Percentiles rank a stretch among this genome's conserved stretches.
These are phyloP conservation scores for Ornithoptera alexandrae DNA, from an alignment of 2,888 invertebrate species.

Conservation along the genomic window DNA sequence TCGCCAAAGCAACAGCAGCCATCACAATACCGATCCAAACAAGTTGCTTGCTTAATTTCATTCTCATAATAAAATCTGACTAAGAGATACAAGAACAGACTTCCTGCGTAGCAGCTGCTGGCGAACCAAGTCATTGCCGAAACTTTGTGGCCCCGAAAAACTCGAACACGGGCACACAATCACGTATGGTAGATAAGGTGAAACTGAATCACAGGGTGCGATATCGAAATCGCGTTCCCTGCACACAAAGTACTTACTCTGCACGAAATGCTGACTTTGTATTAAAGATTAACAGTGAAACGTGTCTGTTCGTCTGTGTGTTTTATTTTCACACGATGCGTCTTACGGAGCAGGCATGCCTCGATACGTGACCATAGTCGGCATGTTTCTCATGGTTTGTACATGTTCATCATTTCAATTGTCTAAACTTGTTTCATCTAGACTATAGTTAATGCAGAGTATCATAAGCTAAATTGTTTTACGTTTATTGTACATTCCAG, in stretches of 20 bases:
- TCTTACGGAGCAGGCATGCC: constrained; percentile 52
- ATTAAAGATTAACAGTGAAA: constrained; percentile 36
- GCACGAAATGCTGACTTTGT: constrained; percentile 32
- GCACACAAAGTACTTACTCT: not conserved
- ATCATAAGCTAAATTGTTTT: not conserved
- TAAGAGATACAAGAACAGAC: constrained; percentile 56
- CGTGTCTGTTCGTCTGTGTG: constrained; percentile 46
- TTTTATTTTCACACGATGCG: constrained; percentile 51
- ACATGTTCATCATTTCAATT: constrained; percentile 34
- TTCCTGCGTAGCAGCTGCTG: constrained; percentile 58
- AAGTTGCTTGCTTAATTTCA: constrained; percentile 56
- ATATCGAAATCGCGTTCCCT: constrained; percentile 32
- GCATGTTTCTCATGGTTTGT: constrained; percentile 57
- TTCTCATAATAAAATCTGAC: constrained; percentile 61
- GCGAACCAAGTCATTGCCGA: constrained; percentile 57
- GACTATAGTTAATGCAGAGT: not conserved
- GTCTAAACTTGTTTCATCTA: not conserved
- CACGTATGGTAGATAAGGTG: constrained; percentile 54
- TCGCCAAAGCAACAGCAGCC: constrained; percentile 44
- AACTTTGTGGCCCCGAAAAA: constrained; percentile 22
- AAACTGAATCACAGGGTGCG: constrained; percentile 38
- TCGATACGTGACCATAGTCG: constrained; percentile 55
- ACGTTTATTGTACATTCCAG: constrained; percentile 39
- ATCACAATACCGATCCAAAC: constrained; percentile 43
- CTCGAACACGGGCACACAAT: constrained; percentile 25